Base-by-base conservation (phyloP, 2,113 vertebrate genomes). In the Rhipidura dahli region DNA sequence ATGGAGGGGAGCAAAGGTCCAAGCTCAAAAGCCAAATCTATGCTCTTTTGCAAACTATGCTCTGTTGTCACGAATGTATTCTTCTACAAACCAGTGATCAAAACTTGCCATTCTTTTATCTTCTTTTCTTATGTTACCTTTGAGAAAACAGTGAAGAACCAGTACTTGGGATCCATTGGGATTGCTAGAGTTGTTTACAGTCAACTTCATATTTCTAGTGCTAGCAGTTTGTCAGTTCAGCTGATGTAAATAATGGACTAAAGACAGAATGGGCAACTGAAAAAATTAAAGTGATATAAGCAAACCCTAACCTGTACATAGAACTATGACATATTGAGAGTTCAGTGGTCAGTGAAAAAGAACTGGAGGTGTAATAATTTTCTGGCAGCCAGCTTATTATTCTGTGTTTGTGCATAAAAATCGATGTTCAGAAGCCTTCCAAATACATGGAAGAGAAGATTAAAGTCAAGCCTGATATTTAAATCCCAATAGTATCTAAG, bases 381-480 rank as follows among this genome's bases (percentile, higher is more conserved):
- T 77, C 78, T 82, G 66, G 44, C 50, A 85, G 73, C 15, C 75
- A 71, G 22, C 30, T 93, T 82, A 91, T 45, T 94, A 28, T 93
- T 96, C 83, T 75, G 24, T 64, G 61, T 70, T 92, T 95, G 35
- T 89, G 89, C 40, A 51, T 59, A 93, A 80, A 97, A 78, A 92
- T 71, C 85, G 94, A 79, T 83, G 37, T 49, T 63, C 60, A 9
- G 79, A 94, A 96, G 37, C 57, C 44, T 94, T 94, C 80, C 78
- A 92, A 94, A 95, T 84, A 93, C 13, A 90, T 47, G 72, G 82
- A 75, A 94, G 77, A 82, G 90, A 92, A 95, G 82, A 95, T 89
- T 44, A 92, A 96, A 97, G 83, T 82, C 71, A 90, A 96, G 57
- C 66, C 63, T 96, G 95, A 90, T 95, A 94, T 96, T 96, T 95